Percentiles rank a stretch among this genome's conserved stretches.
Evolutionary conservation across 2,113 vertebrate genomes (phyloP).

Genomic region (Beaufortia kweichowensis): DNA sequence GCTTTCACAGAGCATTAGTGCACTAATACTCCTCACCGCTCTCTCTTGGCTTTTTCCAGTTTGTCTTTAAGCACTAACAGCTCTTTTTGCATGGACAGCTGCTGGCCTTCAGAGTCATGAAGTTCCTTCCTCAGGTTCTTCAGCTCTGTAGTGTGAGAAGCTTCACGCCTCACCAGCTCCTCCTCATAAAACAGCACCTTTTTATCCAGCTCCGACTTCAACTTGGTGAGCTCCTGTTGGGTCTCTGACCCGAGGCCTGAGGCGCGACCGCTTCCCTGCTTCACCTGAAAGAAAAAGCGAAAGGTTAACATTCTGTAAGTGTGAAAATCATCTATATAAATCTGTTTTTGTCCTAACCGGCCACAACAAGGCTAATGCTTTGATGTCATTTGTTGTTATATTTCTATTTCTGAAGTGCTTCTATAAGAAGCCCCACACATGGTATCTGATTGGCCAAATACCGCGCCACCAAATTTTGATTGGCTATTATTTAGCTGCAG

Average conservation of each 20-base stretch:
- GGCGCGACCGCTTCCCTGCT: conserved; percentile 82
- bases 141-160: conserved; percentile 84
- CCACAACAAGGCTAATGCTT: too few relatives aligned
- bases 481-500: too few relatives aligned
- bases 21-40: conserved; percentile 72
- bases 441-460: too few relatives aligned
- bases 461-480: too few relatives aligned
- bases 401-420: too few relatives aligned
- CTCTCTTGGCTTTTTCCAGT: conserved; percentile 85
- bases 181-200: conserved; percentile 93
- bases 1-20: not conserved
- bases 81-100: conserved; percentile 87
- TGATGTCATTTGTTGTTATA: too few relatives aligned
- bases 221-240: conserved; percentile 88
- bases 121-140: conserved; percentile 89
- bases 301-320: not conserved
- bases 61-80: conserved; percentile 86
- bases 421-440: too few relatives aligned
- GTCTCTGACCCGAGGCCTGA: conserved; percentile 74
- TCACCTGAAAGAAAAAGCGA: conserved; percentile 64
- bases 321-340: too few relatives aligned
- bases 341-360: too few relatives aligned
- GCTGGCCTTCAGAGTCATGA: conserved; percentile 88
- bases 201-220: conserved; percentile 91
- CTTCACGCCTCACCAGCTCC: conserved; percentile 87